Evolutionary conservation across 2,797 vertebrate genomes (phyloP).

Genomic region (Odontamblyopus rebecca): DNA sequence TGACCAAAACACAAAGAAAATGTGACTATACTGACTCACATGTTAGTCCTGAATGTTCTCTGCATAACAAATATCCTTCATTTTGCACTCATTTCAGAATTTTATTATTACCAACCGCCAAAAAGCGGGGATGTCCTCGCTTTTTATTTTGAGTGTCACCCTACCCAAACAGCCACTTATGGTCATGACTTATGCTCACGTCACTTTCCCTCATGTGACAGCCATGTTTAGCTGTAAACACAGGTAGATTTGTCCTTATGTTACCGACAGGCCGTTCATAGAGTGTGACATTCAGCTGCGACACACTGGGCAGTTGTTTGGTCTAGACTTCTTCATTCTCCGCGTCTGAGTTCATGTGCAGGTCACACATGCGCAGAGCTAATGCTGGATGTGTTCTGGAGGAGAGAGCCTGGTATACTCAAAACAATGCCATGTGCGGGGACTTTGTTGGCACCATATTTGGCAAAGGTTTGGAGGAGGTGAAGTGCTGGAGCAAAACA

Average conservation of each 20-base stretch:
- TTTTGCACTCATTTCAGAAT: too few species aligned
- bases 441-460: background rate
- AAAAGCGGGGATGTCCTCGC: too few species aligned
- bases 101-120: too few species aligned
- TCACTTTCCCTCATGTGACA: background rate
- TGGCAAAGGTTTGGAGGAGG: background rate
- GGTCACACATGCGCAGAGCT: background rate
- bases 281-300: background rate
- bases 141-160: too few species aligned
- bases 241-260: background rate
- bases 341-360: background rate
- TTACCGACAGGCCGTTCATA: background rate
- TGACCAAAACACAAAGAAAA: too few species aligned
- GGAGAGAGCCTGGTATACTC: background rate
- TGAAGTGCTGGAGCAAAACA: background rate
- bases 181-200: too few species aligned
- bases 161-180: too few species aligned
- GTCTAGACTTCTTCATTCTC: background rate
- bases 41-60: too few species aligned
- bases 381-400: background rate
- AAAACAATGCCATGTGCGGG: constrained; percentile 1
- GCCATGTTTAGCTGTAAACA: background rate
- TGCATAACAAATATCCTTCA: too few species aligned
- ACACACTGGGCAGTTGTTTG: background rate
- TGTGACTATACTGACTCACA: too few species aligned